Conservation (phyloP, 2,888 invertebrate species). For the Cybosia mesomella region DNA sequence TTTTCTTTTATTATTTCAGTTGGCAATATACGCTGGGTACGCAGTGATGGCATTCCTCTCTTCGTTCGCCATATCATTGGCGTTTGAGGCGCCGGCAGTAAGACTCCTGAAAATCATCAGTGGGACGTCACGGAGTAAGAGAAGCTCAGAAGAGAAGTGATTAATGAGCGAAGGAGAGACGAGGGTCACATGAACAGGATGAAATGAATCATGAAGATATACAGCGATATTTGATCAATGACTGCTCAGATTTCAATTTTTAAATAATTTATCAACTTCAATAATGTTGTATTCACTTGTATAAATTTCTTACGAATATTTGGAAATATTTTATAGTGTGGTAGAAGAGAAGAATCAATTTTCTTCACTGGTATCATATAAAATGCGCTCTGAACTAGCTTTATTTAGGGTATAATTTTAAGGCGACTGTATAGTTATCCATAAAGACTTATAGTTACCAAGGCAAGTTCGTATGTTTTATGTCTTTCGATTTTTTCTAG, state of each 20-base stretch:
- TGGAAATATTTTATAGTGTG: background rate
- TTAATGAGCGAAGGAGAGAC: conserved; percentile 12
- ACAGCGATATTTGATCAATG: conserved; percentile 28
- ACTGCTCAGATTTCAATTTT: conserved; percentile 9
- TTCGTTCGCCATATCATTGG: conserved; percentile 92
- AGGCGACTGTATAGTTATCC: conserved; percentile 37
- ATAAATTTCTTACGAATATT: conserved; percentile 15
- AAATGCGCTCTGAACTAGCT: conserved; percentile 43
- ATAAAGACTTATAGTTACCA: conserved; percentile 44
- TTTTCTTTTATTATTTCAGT: conserved; percentile 58
- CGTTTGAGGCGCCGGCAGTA: conserved; percentile 94
- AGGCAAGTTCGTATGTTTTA: conserved; percentile 33
- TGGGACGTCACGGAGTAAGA: conserved; percentile 69
- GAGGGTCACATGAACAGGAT: conserved; percentile 17
- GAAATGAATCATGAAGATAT: conserved; percentile 15
- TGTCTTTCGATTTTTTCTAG: conserved; percentile 16
- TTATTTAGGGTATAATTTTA: conserved; percentile 45
- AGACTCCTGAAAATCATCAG: conserved; percentile 90
- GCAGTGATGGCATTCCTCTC: conserved; percentile 91
- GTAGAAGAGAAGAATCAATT: background rate
- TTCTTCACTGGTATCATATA: conserved; percentile 15
- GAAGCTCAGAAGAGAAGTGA: conserved; percentile 68
- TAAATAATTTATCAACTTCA: background rate
- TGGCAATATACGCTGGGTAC: conserved; percentile 90
- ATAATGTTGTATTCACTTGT: background rate